Conservation (phyloP, 1,140 invertebrate species). For the Heliconius eleuchia region DNA sequence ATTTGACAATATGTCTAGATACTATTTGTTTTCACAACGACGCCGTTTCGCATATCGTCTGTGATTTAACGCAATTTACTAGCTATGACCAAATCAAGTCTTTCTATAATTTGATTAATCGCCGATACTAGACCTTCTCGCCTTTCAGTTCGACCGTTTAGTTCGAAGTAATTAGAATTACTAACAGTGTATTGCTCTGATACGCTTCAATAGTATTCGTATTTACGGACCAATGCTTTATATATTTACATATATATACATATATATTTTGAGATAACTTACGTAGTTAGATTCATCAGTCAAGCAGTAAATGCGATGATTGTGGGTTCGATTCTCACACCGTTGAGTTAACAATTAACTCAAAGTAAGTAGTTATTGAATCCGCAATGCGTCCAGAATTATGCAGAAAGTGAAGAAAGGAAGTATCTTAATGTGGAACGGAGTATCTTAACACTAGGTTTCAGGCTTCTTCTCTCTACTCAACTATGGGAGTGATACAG, state of each 20-base stretch:
- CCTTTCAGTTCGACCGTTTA: not conserved
- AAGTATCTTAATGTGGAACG: no score
- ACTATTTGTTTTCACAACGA: no score
- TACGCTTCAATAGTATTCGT: not conserved
- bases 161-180: slow-evolving; percentile 21
- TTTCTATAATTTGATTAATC: slow-evolving; percentile 5
- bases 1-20: no score
- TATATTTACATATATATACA: not conserved
- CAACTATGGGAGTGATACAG: no score
- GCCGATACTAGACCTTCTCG: not conserved
- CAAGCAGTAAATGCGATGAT: no score
- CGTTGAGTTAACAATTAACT: no score
- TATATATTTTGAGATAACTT: not conserved
- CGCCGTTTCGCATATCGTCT: not conserved
- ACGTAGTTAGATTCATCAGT: not conserved
- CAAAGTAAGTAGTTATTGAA: no score
- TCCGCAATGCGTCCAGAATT: no score
- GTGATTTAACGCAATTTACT: not conserved
- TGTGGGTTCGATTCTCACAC: no score
- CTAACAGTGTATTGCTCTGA: slow-evolving; percentile 12
- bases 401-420: no score
- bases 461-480: no score
- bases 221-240: not conserved
- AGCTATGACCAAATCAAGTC: not conserved
- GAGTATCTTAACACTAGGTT: no score